Evolutionary conservation across 2,113 vertebrate genomes (phyloP).

Genomic region (Aythya baeri): DNA sequence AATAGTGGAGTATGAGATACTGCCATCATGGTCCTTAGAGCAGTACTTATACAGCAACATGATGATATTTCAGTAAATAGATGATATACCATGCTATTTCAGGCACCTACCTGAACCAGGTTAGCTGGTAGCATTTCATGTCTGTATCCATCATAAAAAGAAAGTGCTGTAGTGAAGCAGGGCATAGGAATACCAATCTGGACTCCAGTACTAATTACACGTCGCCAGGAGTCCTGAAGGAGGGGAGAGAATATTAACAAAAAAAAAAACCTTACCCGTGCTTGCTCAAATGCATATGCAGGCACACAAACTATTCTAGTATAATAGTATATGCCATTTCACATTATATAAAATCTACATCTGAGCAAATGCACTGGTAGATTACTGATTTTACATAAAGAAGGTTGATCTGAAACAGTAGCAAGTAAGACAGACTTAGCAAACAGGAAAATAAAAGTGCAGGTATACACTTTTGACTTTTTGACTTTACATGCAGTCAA

Average conservation of each 20-base stretch:
- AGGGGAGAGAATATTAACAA: accelerated
- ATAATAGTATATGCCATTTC: accelerated
- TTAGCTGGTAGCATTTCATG: conserved; percentile 90
- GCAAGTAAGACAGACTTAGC: neutral
- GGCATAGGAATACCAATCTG: conserved; percentile 95
- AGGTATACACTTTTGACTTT: neutral
- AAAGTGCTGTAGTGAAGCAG: conserved; percentile 94
- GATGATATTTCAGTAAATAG: neutral
- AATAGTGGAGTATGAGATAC: neutral
- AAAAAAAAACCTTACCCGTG: neutral
- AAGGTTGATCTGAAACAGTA: neutral
- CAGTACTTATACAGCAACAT: neutral
- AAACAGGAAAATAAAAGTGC: neutral
- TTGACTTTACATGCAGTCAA: neutral
- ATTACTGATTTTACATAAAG: neutral
- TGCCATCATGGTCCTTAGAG: neutral
- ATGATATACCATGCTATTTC: neutral
- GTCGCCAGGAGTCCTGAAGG: conserved; percentile 90
- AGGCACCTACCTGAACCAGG: conserved; percentile 88
- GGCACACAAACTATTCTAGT: neutral
- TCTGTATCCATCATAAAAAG: conserved; percentile 97
- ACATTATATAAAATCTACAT: accelerated
- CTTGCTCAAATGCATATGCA: neutral
- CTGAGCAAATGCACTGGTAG: neutral
- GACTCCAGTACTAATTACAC: conserved; percentile 86